Conservation (phyloP, 2,113 vertebrate species). For the Saimiri boliviensis region DNA sequence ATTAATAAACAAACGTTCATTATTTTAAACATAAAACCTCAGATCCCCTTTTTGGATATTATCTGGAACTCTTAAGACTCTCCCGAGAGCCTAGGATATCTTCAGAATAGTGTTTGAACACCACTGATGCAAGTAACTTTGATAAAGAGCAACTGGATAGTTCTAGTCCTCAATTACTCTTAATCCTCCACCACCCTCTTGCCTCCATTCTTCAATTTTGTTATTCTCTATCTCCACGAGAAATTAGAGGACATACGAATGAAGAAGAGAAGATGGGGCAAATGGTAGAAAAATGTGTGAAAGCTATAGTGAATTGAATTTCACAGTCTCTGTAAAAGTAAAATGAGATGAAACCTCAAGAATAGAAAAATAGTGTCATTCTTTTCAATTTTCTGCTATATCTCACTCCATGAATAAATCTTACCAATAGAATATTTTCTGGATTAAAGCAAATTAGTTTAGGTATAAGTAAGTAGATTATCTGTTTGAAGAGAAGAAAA, state of each 20-base stretch:
- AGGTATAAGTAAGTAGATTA: background rate
- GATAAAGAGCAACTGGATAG: background rate
- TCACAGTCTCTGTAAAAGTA: background rate
- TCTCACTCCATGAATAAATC: background rate
- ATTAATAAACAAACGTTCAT: background rate
- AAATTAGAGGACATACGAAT: background rate
- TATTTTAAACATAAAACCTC: background rate
- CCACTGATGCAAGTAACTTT: background rate
- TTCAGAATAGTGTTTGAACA: constrained; percentile 13
- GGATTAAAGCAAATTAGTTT: background rate
- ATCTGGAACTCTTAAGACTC: background rate
- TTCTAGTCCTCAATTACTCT: background rate
- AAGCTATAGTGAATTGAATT: background rate
- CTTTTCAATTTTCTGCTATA: background rate
- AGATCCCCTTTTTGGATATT: background rate
- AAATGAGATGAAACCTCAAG: constrained; percentile 2
- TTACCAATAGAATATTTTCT: background rate
- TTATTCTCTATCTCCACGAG: background rate
- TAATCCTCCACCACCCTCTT: background rate
- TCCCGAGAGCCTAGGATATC: background rate
- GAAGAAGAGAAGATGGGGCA: background rate
- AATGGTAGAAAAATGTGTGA: background rate
- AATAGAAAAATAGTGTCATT: constrained; percentile 9
- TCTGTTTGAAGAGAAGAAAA: background rate
- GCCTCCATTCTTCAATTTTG: background rate